Percentiles rank a stretch among this genome's conserved stretches.
Evolutionary conservation across 92 coral and sea anemone genomes (phyloP).

Genomic region (Parazoanthus darwini): DNA sequence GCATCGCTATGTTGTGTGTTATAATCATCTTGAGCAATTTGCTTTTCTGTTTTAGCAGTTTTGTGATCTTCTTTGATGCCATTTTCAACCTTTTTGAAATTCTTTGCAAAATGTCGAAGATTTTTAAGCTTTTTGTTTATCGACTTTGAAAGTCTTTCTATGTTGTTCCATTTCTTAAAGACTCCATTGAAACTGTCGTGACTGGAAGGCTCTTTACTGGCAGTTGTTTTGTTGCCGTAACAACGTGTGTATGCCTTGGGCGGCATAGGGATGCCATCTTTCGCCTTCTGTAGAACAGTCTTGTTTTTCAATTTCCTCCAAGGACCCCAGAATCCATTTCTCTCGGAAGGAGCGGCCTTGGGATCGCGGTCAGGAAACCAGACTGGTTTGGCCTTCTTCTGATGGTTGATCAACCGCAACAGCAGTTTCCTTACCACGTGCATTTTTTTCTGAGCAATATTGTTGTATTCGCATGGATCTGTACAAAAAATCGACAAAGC

Average conservation of each 20-base stretch:
- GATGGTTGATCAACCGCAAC: conserved; percentile 57
- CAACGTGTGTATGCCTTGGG: conserved; percentile 21
- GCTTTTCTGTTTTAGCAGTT: not conserved
- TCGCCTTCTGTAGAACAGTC: conserved; percentile 31
- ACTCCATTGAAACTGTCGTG: conserved; percentile 5
- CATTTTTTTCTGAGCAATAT: conserved; percentile 67
- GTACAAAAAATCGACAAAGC: not conserved
- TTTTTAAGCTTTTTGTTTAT: conserved; percentile 23
- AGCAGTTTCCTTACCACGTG: conserved; percentile 61
- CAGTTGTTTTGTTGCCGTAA: conserved; percentile 17
- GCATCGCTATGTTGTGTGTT: not conserved
- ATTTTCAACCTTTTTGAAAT: not conserved
- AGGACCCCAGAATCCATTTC: conserved; percentile 83
- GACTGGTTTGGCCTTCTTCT: conserved; percentile 66
- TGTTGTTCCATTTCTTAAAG: conserved; percentile 33
- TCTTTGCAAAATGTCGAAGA: conserved; percentile 14
- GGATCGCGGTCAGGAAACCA: conserved; percentile 85
- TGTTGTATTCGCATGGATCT: conserved; percentile 97
- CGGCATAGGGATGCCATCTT: conserved; percentile 45
- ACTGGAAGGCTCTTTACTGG: not conserved
- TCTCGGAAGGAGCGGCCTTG: conserved; percentile 58
- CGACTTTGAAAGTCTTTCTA: conserved; percentile 19
- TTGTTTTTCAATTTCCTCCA: conserved; percentile 60
- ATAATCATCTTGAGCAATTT: not conserved
- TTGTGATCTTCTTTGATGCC: not conserved